A percentile compares a stretch with the other conserved stretches of the same genome.
These are phyloP conservation scores for Nicator chloris DNA, from an alignment of 2,113 vertebrate genomes.

Conservation along the genomic window DNA sequence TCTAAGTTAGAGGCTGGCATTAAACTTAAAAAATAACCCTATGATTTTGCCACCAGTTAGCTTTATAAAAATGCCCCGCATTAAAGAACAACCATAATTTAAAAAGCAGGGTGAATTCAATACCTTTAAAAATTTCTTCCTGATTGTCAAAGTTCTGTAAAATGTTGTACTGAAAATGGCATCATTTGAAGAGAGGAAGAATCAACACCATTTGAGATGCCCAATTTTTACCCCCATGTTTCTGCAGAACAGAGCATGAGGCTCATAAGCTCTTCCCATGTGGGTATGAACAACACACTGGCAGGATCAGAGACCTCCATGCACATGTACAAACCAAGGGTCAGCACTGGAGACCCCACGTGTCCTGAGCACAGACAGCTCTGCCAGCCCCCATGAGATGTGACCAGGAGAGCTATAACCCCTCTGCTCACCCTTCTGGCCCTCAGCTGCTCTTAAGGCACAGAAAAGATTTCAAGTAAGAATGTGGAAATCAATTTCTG, in stretches of 20 bases:
- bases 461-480: not conserved
- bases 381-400: fast-evolving
- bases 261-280: fast-evolving
- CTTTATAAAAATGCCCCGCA: not conserved
- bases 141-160: not conserved
- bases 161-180: not conserved
- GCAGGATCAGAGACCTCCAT: not conserved
- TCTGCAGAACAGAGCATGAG: not conserved
- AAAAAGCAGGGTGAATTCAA: not conserved
- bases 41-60: not conserved
- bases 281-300: fast-evolving
- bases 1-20: not conserved
- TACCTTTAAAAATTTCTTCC: not conserved
- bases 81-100: not conserved
- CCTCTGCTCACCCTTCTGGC: not conserved
- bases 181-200: not conserved
- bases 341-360: fast-evolving
- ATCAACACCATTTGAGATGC: not conserved
- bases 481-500: not conserved
- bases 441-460: not conserved
- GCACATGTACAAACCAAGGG: not conserved
- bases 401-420: not conserved
- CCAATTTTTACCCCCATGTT: not conserved
- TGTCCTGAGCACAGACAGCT: too few relatives aligned
- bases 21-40: not conserved